Evolutionary conservation across 2,888 invertebrate genomes (phyloP).

Genomic region (Drosophila niveifrons): DNA sequence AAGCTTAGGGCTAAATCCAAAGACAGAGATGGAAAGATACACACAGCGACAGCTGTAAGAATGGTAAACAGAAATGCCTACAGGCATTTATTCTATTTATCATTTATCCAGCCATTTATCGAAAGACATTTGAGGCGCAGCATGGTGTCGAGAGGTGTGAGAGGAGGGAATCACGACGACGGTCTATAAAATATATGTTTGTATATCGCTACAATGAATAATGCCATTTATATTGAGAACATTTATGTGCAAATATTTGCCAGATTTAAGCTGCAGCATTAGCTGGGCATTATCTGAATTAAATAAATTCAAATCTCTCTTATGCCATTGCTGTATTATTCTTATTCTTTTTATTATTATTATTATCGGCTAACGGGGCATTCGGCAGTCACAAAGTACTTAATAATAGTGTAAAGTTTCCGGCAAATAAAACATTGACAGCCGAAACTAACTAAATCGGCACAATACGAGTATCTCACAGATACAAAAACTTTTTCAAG

Average conservation of each 20-base stretch:
- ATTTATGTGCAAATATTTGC: conserved; percentile 67
- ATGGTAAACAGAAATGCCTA: conserved; percentile 66
- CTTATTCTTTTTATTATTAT: conserved; percentile 2
- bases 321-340: neutral
- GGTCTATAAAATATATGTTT: conserved; percentile 44
- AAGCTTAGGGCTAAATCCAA: conserved; percentile 75
- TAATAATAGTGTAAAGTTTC: conserved; percentile 46
- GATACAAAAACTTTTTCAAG: conserved; percentile 71
- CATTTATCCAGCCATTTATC: conserved; percentile 81
- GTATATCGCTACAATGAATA: conserved; percentile 64
- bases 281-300: conserved; percentile 37
- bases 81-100: conserved; percentile 78
- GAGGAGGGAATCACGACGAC: neutral
- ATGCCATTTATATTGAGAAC: conserved; percentile 71
- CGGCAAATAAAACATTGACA: conserved; percentile 55
- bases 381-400: conserved; percentile 26
- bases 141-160: conserved; percentile 3
- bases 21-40: conserved; percentile 43
- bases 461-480: conserved; percentile 43
- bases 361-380: conserved; percentile 16
- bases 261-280: conserved; percentile 40
- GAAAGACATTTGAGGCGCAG: conserved; percentile 67
- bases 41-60: conserved; percentile 43
- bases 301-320: conserved; percentile 9
- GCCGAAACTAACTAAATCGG: conserved; percentile 40